phyloP scores from a whole-genome alignment of 2,888 invertebrate genomes.

The Elmis aenea region DNA sequence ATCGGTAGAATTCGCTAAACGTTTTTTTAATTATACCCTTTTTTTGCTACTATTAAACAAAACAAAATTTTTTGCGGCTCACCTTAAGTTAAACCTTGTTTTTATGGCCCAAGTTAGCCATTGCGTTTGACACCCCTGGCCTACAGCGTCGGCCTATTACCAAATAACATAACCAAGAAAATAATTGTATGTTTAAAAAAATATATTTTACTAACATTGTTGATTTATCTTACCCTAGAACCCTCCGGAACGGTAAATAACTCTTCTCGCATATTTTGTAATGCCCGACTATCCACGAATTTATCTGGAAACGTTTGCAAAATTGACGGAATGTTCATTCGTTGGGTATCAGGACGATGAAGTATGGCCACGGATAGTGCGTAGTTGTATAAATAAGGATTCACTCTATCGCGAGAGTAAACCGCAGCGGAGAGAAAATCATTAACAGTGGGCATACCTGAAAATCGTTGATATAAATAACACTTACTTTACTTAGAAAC shows the following conservation, averaged over 20 bases:
- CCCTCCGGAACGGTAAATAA: slow-evolving; percentile 58
- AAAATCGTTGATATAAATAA: no score
- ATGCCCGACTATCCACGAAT: slow-evolving; percentile 70
- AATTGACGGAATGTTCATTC: slow-evolving; percentile 66
- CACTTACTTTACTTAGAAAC: neutral
- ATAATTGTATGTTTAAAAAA: no score
- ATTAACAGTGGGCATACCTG: slow-evolving; percentile 64
- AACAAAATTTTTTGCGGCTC: no score
- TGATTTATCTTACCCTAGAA: slow-evolving; percentile 52
- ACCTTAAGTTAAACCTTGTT: no score
- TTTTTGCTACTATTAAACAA: no score
- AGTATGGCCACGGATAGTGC: slow-evolving; percentile 69
- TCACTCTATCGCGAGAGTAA: slow-evolving; percentile 67
- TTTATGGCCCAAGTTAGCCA: no score
- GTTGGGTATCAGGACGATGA: slow-evolving; percentile 67
- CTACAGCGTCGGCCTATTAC: no score
- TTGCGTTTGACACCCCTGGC: no score
- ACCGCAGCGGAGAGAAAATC: slow-evolving; percentile 69
- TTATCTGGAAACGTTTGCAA: slow-evolving; percentile 77
- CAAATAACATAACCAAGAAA: no score
- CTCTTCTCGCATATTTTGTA: slow-evolving; percentile 65
- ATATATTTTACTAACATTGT: no score
- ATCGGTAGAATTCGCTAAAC: no score
- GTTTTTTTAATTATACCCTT: no score
- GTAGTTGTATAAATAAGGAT: slow-evolving; percentile 78